phyloP scores from a whole-genome alignment of 2,113 vertebrate species.

The Nothoprocta pentlandii region DNA sequence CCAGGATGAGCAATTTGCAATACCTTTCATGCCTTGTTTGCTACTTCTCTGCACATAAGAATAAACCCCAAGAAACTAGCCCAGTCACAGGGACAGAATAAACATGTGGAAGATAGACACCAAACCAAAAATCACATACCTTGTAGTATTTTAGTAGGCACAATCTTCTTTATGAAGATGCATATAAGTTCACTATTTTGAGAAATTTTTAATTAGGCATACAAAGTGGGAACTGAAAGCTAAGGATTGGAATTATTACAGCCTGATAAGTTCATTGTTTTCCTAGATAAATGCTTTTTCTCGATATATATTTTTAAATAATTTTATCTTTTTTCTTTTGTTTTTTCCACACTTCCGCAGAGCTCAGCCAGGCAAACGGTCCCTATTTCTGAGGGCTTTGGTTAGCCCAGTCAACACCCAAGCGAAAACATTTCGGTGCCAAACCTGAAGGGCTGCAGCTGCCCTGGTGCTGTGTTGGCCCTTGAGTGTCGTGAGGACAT shows the following conservation, averaged over 20 bases:
- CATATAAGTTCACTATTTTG: not conserved
- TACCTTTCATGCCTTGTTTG: not conserved
- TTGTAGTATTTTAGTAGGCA: not conserved
- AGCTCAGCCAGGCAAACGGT: not conserved
- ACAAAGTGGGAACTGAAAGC: not conserved
- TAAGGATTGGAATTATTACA: not conserved
- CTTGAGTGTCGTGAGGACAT: not conserved
- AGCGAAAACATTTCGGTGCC: not conserved
- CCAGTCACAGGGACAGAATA: not conserved
- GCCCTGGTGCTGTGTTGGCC: rapidly evolving
- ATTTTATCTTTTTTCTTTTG: not conserved
- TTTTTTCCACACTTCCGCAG: not conserved
- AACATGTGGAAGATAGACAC: not conserved
- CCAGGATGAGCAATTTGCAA: not conserved
- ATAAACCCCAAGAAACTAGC: not conserved
- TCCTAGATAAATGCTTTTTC: not conserved
- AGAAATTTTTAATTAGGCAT: not conserved
- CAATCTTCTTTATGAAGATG: not conserved
- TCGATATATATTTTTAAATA: not conserved
- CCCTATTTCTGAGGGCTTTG: not conserved
- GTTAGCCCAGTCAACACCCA: not conserved
- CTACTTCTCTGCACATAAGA: not conserved
- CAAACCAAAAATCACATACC: not conserved
- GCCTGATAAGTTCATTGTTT: not conserved
- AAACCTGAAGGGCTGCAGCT: not conserved